A percentile compares a stretch with the other conserved stretches of the same genome.
Conservation (phyloP, 2,797 vertebrate genomes). For the Cossypha dichroa region DNA sequence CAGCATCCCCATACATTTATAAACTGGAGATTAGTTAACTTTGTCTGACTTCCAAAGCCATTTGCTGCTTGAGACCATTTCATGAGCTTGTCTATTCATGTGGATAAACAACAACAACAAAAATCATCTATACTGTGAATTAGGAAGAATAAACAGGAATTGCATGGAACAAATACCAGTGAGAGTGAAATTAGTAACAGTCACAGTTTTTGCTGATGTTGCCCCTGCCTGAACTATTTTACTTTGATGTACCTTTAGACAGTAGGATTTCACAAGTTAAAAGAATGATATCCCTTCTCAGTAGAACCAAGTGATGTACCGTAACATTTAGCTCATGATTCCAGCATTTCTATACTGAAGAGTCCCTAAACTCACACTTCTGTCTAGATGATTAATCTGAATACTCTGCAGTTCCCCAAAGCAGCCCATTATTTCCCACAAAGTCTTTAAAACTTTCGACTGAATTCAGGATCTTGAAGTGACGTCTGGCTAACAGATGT, state of each 20-base stretch:
- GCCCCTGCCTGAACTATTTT: neutral
- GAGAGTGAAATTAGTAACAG: constrained; percentile 44
- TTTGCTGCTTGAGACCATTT: constrained; percentile 68
- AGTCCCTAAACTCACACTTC: constrained; percentile 46
- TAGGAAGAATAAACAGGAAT: constrained; percentile 50
- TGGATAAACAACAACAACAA: constrained; percentile 48
- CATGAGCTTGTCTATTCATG: constrained; percentile 59
- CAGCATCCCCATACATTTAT: constrained; percentile 42
- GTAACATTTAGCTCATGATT: constrained; percentile 50
- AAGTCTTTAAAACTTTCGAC: constrained; percentile 29
- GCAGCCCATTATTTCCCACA: constrained; percentile 48
- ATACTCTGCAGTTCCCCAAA: constrained; percentile 51
- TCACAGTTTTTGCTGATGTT: neutral
- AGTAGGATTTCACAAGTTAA: constrained; percentile 48
- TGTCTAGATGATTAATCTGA: constrained; percentile 69
- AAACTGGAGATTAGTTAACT: constrained; percentile 70
- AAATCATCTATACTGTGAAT: constrained; percentile 28
- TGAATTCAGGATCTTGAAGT: constrained; percentile 48
- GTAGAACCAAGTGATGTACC: constrained; percentile 13
- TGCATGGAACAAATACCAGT: constrained; percentile 17
- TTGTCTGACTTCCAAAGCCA: constrained; percentile 65
- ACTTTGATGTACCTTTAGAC: constrained; percentile 33
- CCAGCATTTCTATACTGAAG: constrained; percentile 50
- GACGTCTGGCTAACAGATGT: constrained; percentile 47
- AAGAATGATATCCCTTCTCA: constrained; percentile 32